Conservation (phyloP, 2,888 invertebrate genomes). For the Noctua janthina region DNA sequence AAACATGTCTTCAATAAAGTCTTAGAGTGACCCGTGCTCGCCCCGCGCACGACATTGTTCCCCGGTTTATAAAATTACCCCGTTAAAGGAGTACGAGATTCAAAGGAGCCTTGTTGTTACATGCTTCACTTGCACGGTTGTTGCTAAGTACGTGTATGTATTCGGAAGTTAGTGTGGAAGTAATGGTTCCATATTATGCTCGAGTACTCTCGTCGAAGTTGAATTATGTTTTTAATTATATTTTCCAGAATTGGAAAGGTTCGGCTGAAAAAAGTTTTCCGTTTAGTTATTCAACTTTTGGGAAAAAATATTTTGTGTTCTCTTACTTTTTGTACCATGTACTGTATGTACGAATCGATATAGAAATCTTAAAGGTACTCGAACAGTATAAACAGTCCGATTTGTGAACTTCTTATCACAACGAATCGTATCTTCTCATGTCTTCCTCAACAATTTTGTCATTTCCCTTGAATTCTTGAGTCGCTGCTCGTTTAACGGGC, state of each 20-base stretch:
- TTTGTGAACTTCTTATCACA: conserved; percentile 71
- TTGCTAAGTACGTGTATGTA: conserved; percentile 51
- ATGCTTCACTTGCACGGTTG: conserved; percentile 60
- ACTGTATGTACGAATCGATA: neutral
- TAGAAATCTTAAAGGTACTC: conserved; percentile 34
- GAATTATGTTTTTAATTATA: neutral
- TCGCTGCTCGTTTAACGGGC: conserved; percentile 71
- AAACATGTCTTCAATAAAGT: conserved; percentile 82
- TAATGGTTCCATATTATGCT: conserved; percentile 11
- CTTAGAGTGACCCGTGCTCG: conserved; percentile 75
- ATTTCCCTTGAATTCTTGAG: conserved; percentile 74
- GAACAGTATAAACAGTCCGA: conserved; percentile 77
- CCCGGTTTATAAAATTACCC: conserved; percentile 81
- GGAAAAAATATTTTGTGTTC: neutral
- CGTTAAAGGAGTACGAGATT: conserved; percentile 73
- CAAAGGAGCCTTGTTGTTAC: conserved; percentile 70
- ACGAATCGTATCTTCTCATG: conserved; percentile 71
- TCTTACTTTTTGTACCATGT: neutral
- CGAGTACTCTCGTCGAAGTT: neutral
- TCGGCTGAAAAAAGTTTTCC: neutral
- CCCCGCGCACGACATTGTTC: conserved; percentile 77
- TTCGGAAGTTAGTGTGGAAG: conserved; percentile 58
- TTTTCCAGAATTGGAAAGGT: neutral
- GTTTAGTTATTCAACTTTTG: neutral
- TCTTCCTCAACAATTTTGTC: conserved; percentile 75